Conservation (phyloP, 2,113 vertebrate species). For the Pimephales promelas region DNA sequence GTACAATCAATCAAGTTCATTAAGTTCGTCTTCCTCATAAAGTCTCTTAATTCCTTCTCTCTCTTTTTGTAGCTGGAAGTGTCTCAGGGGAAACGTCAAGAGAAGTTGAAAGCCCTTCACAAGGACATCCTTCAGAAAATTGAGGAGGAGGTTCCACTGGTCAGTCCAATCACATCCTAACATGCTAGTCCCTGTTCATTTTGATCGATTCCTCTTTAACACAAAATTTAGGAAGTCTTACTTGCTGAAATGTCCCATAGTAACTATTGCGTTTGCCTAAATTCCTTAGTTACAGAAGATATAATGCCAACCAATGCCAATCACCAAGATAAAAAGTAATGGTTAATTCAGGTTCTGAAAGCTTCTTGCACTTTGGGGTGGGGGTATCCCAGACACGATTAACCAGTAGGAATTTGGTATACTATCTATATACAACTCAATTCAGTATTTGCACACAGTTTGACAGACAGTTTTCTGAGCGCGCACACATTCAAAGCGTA, state of each 20-base stretch:
- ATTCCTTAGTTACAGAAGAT: not conserved
- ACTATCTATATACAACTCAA: not conserved
- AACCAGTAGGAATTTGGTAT: not conserved
- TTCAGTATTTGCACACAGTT: not conserved
- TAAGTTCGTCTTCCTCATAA: not conserved
- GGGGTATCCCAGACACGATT: not conserved
- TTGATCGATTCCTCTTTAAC: not conserved
- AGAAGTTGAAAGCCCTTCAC: slow-evolving; percentile 75
- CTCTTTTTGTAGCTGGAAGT: slow-evolving; percentile 78
- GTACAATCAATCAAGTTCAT: not conserved
- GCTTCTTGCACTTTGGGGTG: not conserved
- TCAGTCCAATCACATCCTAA: slow-evolving; percentile 60
- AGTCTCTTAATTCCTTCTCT: not conserved
- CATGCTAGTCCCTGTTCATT: not conserved
- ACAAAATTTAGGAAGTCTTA: not conserved
- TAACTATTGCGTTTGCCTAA: not conserved
- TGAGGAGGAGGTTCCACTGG: slow-evolving; percentile 77
- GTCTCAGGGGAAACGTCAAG: slow-evolving; percentile 82
- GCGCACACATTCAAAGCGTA: not conserved
- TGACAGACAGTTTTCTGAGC: not conserved
- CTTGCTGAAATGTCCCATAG: not conserved
- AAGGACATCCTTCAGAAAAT: slow-evolving; percentile 79
- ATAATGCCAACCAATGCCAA: not conserved
- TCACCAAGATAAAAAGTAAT: not conserved
- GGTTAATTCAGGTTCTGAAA: not conserved